These are phyloP conservation scores for Osmerus eperlanus DNA, from an alignment of 2,113 vertebrate species.

Conservation along the genomic window DNA sequence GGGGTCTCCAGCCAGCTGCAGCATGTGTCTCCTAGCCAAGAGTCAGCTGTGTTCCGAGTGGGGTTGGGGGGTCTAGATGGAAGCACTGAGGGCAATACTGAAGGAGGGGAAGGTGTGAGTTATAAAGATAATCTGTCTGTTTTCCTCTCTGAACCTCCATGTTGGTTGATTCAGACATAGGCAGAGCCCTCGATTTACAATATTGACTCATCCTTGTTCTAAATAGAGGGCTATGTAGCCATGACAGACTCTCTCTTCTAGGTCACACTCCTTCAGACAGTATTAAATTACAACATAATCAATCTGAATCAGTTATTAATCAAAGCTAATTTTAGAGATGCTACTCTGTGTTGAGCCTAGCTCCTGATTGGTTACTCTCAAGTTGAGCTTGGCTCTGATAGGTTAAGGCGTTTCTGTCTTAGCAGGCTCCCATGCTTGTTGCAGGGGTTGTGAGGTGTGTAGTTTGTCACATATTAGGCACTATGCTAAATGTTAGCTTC, in stretches of 20 bases:
- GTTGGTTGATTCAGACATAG: neutral
- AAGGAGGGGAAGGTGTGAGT: no score
- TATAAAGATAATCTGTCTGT: no score
- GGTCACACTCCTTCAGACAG: slow-evolving; percentile 38
- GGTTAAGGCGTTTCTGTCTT: slow-evolving; percentile 44
- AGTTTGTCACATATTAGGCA: slow-evolving; percentile 64
- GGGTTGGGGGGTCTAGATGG: no score
- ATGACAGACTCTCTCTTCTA: slow-evolving; percentile 10
- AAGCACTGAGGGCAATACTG: no score
- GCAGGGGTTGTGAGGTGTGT: slow-evolving; percentile 41
- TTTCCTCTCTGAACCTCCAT: no score
- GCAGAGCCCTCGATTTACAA: slow-evolving; percentile 5
- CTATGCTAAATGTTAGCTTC: slow-evolving; percentile 55
- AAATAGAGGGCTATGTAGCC: slow-evolving; percentile 6
- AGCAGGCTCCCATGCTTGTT: slow-evolving; percentile 17
- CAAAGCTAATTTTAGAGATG: slow-evolving; percentile 54
- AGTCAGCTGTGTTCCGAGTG: no score
- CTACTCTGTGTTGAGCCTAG: slow-evolving; percentile 55
- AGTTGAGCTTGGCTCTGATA: slow-evolving; percentile 55
- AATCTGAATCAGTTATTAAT: slow-evolving; percentile 59
- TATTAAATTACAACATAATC: slow-evolving; percentile 54
- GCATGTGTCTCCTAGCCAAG: no score
- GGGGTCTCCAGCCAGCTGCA: no score
- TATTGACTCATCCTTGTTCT: neutral
- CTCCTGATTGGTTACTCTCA: slow-evolving; percentile 66